Base-by-base conservation (phyloP, 2,113 vertebrate species). In the Chunga burmeisteri region DNA sequence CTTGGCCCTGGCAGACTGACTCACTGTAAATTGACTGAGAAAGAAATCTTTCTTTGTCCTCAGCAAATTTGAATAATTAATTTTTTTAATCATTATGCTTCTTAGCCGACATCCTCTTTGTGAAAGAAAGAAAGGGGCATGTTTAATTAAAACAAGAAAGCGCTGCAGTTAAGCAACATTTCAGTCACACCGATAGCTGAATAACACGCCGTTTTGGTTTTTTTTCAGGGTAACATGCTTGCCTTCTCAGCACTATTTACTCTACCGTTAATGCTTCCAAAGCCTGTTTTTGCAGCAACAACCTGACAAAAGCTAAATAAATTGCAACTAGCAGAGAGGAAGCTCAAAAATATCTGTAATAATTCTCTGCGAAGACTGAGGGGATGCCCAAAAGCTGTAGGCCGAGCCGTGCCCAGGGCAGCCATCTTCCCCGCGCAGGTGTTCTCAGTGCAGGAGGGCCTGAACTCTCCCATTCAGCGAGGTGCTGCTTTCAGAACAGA, bases 71-170 rank as follows among this genome's bases (percentile, higher is more conserved):
- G 55, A 95, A 91, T 94, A 95, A 93, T 95, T 92, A 65, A 36
- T 84, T 82, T 96, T 94, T 92, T 81, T 58, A 80, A 63, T 88
- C 66, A 75, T 85, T 87, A 79, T 71, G 18, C 82, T 87, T 65
- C 73, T 94, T 90, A 86, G 70, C 62, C 4, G 7, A 92, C 81
- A 92, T 55, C 93, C 44, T 88, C 50, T 77, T 97, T 0, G 0
- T 61, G 61, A 92, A 94, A 94, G 83, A 92, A 95, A 82, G 42
- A 73, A 92, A 89, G 55, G 46, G 62, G 14, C 72, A 68, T 94
- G 89, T 96, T 97, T 97, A 91, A 96, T 97, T 96, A 95, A 95
- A 98, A 97, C 30, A 94, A 94, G 75, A 74, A 94, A 93, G 44
- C 17, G 13, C 46, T 82, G 59, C 82, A 96, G 70, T 96, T 97